phyloP scores from a whole-genome alignment of 2,797 vertebrate species.

The Lepidocolaptes lacrymiger region DNA sequence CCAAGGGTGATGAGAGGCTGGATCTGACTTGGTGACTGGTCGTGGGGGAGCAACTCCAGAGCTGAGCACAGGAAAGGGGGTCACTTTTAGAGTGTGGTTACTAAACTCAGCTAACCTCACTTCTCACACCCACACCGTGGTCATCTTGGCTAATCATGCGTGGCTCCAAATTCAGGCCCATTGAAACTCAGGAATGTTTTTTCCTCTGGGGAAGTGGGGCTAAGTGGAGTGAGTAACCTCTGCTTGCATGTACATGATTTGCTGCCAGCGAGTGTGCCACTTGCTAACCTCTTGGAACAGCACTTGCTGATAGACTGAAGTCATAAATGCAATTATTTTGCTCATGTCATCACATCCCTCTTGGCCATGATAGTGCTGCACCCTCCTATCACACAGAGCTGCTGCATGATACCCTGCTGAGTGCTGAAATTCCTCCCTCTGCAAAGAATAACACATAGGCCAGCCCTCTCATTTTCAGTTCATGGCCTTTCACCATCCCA shows the following conservation, averaged over 20 bases:
- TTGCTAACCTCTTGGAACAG: not conserved
- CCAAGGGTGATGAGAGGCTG: accelerated
- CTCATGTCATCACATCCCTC: not conserved
- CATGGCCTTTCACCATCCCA: not conserved
- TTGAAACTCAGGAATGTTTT: not conserved
- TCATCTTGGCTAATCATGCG: not conserved
- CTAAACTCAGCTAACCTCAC: not conserved
- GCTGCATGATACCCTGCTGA: not conserved
- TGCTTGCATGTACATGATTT: accelerated
- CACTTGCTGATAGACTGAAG: not conserved
- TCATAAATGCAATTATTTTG: not conserved
- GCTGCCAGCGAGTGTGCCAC: accelerated
- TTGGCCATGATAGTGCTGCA: not conserved
- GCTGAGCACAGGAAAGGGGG: not conserved
- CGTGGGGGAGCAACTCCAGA: not conserved
- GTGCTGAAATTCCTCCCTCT: not conserved
- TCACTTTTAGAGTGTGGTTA: not conserved
- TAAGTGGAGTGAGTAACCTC: not conserved
- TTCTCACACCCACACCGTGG: not conserved
- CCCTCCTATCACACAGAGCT: not conserved
- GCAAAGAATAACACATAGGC: not conserved
- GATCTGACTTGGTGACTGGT: not conserved
- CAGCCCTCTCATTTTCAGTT: not conserved
- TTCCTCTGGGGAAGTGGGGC: not conserved
- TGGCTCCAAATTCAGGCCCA: not conserved